Evolutionary conservation across 2,797 vertebrate species (phyloP).

Genomic region (Gadopsis marmoratus): DNA sequence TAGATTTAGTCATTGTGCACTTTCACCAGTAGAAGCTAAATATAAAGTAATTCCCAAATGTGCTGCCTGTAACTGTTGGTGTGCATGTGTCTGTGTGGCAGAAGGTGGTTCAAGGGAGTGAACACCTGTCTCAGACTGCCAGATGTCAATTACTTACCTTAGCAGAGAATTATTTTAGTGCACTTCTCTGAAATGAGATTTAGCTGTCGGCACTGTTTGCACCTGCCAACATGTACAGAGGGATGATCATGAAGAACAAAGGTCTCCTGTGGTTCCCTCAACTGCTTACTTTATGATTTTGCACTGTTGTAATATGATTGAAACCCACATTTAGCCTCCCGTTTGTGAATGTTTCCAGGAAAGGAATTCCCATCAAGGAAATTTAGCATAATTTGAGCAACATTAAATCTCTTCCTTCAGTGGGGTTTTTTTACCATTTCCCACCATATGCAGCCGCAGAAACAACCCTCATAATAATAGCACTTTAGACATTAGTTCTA

Average conservation of each 20-base stretch:
- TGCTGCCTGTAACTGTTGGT: conserved; percentile 37
- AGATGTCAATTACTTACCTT: conserved; percentile 40
- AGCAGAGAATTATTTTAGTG: conserved; percentile 40
- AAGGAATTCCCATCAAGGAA: conserved; percentile 45
- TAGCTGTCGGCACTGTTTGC: conserved; percentile 57
- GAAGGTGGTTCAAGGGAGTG: conserved; percentile 8
- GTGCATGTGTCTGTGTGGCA: conserved; percentile 17
- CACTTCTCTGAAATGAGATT: conserved; percentile 60
- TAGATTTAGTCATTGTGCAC: conserved; percentile 60
- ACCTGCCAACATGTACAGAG: conserved; percentile 59
- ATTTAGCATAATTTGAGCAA: conserved; percentile 49
- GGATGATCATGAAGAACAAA: conserved; percentile 40
- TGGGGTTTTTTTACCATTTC: conserved; percentile 48
- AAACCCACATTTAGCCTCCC: conserved; percentile 55
- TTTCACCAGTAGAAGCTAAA: conserved; percentile 51
- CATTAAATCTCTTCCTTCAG: conserved; percentile 51
- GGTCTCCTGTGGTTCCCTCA: conserved; percentile 42
- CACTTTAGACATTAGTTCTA: conserved; percentile 46
- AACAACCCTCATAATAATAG: conserved; percentile 61
- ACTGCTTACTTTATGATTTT: conserved; percentile 64
- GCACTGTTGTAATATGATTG: conserved; percentile 54
- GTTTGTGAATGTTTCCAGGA: conserved; percentile 54
- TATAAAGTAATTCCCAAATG: conserved; percentile 57
- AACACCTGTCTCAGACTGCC: conserved; percentile 59
- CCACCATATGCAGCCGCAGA: conserved; percentile 45